A percentile compares a stretch with the other conserved stretches of the same genome.
Conservation (phyloP, 37 sponge, comb jelly and placozoan species). For the Ephydatia muelleri region DNA sequence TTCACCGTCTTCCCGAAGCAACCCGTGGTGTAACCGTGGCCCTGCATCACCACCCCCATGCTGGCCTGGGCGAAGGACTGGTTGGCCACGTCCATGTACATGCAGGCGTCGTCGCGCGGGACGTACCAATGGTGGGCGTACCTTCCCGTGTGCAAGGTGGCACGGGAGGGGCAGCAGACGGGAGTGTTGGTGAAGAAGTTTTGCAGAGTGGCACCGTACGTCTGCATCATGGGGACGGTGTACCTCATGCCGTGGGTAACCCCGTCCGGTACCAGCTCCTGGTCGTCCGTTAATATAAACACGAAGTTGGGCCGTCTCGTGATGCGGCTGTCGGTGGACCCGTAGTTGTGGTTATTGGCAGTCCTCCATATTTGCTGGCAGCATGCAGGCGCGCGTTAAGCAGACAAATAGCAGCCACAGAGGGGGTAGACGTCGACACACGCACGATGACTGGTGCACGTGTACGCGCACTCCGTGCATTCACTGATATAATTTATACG, state of each 20-base stretch:
- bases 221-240: conserved; percentile 24
- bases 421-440: too few species aligned
- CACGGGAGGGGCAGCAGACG: conserved; percentile 80
- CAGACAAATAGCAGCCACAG: too few species aligned
- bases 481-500: too few species aligned
- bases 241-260: neutral
- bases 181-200: conserved; percentile 84
- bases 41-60: conserved; percentile 55
- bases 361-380: too few species aligned
- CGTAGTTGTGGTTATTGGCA: too few species aligned
- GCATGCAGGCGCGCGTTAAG: too few species aligned
- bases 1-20: conserved; percentile 78
- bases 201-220: conserved; percentile 31
- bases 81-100: conserved; percentile 68
- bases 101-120: conserved; percentile 31
- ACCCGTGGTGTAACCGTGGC: conserved; percentile 63
- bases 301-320: conserved; percentile 74
- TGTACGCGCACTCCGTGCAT: too few species aligned
- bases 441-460: too few species aligned
- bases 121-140: conserved; percentile 72
- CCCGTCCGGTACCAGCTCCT: conserved; percentile 71
- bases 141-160: conserved; percentile 61
- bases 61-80: conserved; percentile 33
- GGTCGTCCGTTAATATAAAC: conserved; percentile 74
- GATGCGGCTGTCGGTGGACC: too few species aligned